Base-by-base conservation (phyloP, 1,140 invertebrate genomes). In the Panulirus ornatus region DNA sequence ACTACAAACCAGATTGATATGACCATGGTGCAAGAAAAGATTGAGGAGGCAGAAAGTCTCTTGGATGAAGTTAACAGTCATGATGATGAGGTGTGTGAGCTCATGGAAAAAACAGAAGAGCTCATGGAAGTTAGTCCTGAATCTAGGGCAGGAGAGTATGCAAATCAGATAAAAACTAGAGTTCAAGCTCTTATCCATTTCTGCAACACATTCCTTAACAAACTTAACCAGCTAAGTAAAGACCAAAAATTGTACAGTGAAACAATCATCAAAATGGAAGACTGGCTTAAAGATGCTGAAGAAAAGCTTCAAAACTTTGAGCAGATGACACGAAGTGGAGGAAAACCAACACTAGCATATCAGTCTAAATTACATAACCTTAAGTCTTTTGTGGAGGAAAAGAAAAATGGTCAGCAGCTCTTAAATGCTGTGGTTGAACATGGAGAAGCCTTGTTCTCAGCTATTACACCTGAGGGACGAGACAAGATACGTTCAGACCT, bases 381-480 rank as follows among this genome's bases (percentile, higher is more conserved):
- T n/a, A 97, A 97, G 93, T 94, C 94, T 47, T 96, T 97, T 92
- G 95, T 95, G 92, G 95, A 96, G 92, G 95, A 96, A 92, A 95
- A 97, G 93, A 96, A 98, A 92, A 95, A 96, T 91, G 97, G 97
- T 1, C 96, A 97, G 93, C 93, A 94, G 14, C 94, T 97, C 44
- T 94, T 99, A 0, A 98, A 97, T 93, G 96, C 95, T 92, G 97
- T 97, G 8, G 95, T 98, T 9, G 97, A 97, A 93, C 95, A 96
- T 76, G 98, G 97, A 16, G 98, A 99, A 94, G 95, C 96, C 66
- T 94, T 99, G 0, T 98, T 98, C 92, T 96, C 97, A 11, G 96
- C 96, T 38, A 97, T 98, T 2, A 97, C 96, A 9, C 96, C 97
- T 22, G 97, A 98, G 93, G 97, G 97, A 79, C 95, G 98, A 88